Conservation (phyloP, 2,797 vertebrate genomes). For the Pipistrellus nathusii region DNA sequence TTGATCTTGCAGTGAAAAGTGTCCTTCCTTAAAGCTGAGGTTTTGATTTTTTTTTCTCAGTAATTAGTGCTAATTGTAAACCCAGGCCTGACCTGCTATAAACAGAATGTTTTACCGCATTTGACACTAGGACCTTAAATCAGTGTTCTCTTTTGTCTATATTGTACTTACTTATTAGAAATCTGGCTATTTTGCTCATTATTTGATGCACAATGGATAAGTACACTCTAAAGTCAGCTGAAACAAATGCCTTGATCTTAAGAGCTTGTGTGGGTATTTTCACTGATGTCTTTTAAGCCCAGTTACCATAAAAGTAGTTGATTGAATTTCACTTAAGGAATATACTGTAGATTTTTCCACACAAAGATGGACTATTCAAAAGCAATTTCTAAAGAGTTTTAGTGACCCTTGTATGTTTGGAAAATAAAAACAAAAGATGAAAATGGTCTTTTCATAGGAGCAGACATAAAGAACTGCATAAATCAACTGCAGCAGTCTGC, state of each 20-base stretch:
- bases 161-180: constrained; percentile 87
- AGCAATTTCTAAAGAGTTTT: constrained; percentile 76
- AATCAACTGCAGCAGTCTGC: constrained; percentile 66
- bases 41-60: constrained; percentile 89
- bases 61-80: constrained; percentile 91
- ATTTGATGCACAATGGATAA: constrained; percentile 85
- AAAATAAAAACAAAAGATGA: constrained; percentile 84
- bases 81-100: constrained; percentile 87
- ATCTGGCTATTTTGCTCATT: constrained; percentile 84
- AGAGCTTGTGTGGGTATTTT: constrained; percentile 77
- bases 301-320: constrained; percentile 77
- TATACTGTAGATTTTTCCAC: constrained; percentile 79
- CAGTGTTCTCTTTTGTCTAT: constrained; percentile 87
- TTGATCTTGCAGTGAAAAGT: constrained; percentile 91
- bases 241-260: constrained; percentile 84
- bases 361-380: constrained; percentile 78
- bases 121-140: constrained; percentile 90
- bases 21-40: constrained; percentile 88
- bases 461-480: constrained; percentile 72
- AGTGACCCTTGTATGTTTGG: constrained; percentile 77
- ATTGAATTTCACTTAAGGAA: constrained; percentile 78
- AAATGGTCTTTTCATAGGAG: constrained; percentile 76
- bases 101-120: constrained; percentile 87
- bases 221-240: constrained; percentile 79
- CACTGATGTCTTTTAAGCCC: constrained; percentile 76